Evolutionary conservation across 2,888 invertebrate genomes (phyloP), one percentile per base, ranked within the genome.

Genomic region (Apamea anceps): DNA sequence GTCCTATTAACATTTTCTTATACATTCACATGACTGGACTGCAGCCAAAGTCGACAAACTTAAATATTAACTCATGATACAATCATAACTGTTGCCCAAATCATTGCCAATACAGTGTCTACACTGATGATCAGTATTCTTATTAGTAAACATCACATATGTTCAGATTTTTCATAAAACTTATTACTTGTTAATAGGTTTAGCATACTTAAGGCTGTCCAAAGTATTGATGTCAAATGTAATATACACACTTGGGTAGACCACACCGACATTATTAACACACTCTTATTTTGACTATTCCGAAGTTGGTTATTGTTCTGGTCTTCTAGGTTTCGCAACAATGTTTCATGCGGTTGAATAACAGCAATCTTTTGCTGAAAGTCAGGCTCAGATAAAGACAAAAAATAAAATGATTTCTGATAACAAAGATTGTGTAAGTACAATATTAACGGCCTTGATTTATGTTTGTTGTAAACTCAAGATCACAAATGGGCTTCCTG

Each of bases 71-170:
- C 57, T 72, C n/a, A 75, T 70, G 21, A 72, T 54, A 71, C 45
- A 28, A 79, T 51, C 67, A 60, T n/a, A 42, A 15, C 42, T 57
- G 37, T 62, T 74, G 25, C 72, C 13, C 21, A 57, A 67, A 65
- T 80, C 37, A 63, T 65, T 83, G 85, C 83, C 83, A 83, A 80
- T 32, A 71, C 28, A n/a, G 15, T 80, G 63, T 68, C 72, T 66
- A 74, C 60, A 71, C 15, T 0, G 0, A 70, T 78, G 15, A 73
- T 68, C 21, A 25, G 42, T 37, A 48, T 57, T 57, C 28, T 68
- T 28, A 25, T 70, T 72, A 7, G 72, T 37, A 51, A 77, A 54
- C 0, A 0, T 60, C 25, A 18, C 42, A 60, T 32, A 42, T 12
- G 63, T 54, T 81, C 62, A 18, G 10, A 74, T 18, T 42, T 32